Evolutionary conservation across 2,888 invertebrate genomes (phyloP), one percentile per base, ranked within the genome.

Genomic region (Luperina nickerlii): DNA sequence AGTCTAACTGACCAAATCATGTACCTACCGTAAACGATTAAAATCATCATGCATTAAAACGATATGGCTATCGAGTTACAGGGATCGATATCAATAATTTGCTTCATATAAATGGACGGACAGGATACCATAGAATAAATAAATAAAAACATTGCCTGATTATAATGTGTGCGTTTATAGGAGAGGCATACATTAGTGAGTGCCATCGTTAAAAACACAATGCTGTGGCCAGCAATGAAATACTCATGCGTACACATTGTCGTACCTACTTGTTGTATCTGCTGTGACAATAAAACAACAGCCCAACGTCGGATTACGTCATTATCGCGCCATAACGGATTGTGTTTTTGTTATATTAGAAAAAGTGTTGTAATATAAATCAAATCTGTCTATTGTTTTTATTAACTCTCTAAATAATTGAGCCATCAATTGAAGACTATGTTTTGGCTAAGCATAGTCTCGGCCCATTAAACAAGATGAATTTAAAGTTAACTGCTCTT

Each of bases 191-290:
- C 54, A 81, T 81, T 85, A 83, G 69, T 74, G 63, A 65, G 78
- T 84, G 73, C 76, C 88, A 84, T 82, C 79, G 79, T 73, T 75
- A 79, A 85, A 85, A 85, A 87, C 81, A 93, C 93, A 92, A 92
- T 92, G 81, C 91, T 87, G 81, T 90, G 91, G 91, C 88, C 91
- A 90, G 77, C 86, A 89, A 92, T 92, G 92, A 92, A 92, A 92
- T 90, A 92, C 81, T 88, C 89, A 90, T 88, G 88, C 86, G 85
- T 89, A 90, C 86, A 88, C 90, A 90, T 90, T 90, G 90, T 91
- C 91, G 42, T 62, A 79, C n/a, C n/a, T n/a, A n/a, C 78, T 81
- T 81, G 83, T 84, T 79, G 85, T 86, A 84, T 78, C 80, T 82
- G 78, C 78, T 85, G 71, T 78, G 81, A 88, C 85, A 90, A 89